phyloP scores from a whole-genome alignment of 2,113 vertebrate species.

The Trogon surrucura region DNA sequence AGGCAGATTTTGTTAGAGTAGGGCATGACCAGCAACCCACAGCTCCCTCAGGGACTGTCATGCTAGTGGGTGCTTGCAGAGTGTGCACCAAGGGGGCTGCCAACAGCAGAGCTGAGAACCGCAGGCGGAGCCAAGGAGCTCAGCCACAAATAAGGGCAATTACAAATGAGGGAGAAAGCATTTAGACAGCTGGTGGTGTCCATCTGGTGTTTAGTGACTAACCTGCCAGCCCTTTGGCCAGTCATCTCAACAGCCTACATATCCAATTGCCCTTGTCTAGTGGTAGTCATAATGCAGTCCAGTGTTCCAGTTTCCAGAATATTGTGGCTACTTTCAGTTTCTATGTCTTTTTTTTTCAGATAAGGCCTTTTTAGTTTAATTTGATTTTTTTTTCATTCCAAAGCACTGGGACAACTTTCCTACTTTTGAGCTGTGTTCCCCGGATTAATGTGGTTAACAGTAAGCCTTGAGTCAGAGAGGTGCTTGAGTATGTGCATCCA shows the following conservation, averaged over 20 bases:
- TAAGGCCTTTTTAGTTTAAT: background rate
- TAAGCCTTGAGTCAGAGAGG: background rate
- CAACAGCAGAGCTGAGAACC: background rate
- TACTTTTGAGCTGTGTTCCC: background rate
- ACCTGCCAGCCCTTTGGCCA: background rate
- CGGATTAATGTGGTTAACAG: background rate
- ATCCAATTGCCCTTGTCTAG: background rate
- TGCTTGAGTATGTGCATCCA: background rate
- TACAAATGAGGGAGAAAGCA: conserved; percentile 19
- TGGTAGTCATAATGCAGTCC: accelerated
- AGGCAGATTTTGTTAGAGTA: background rate
- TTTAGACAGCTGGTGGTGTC: conserved; percentile 10
- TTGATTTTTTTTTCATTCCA: background rate
- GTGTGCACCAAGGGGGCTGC: background rate
- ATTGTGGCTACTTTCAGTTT: background rate
- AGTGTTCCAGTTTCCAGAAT: background rate
- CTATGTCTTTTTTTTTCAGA: background rate
- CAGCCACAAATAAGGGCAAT: background rate
- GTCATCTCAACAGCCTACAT: background rate
- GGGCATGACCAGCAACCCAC: background rate
- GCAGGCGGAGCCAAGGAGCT: background rate
- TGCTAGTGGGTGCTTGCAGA: background rate
- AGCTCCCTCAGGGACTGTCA: background rate
- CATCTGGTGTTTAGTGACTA: background rate
- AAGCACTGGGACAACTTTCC: background rate